Evolutionary conservation across 1,140 invertebrate genomes (phyloP).

Genomic region (Drosophila orosa): DNA sequence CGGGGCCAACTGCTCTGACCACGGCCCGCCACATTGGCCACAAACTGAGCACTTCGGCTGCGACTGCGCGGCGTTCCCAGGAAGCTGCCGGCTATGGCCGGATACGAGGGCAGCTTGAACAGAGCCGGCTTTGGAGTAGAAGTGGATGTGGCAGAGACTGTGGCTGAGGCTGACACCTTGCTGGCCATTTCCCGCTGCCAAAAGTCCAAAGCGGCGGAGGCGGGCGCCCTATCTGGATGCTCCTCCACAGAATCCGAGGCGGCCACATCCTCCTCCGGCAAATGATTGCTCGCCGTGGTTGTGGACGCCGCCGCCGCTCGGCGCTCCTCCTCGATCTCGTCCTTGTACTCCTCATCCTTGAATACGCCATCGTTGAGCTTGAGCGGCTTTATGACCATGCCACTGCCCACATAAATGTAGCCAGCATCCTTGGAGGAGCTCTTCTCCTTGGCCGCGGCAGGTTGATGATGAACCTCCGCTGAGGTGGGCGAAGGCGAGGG

Average conservation of each 20-base stretch:
- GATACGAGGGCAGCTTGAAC: constrained; percentile 70
- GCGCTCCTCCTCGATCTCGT: constrained; percentile 14
- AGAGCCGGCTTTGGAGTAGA: constrained; percentile 61
- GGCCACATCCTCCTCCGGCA: constrained; percentile 28
- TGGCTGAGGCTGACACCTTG: constrained; percentile 12
- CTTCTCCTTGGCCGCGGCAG: not conserved
- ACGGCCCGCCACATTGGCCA: constrained; percentile 67
- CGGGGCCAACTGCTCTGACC: constrained; percentile 55
- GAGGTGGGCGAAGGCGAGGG: not conserved
- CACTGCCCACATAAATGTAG: constrained; percentile 11
- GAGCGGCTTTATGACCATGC: constrained; percentile 7
- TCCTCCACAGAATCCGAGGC: constrained; percentile 6
- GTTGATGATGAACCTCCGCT: not conserved
- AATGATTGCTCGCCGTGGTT: constrained; percentile 25
- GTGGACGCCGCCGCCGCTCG: not conserved
- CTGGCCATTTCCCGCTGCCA: constrained; percentile 60
- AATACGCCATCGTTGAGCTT: constrained; percentile 12
- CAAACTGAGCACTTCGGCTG: constrained; percentile 73
- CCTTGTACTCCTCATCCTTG: constrained; percentile 20
- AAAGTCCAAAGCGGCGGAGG: constrained; percentile 30
- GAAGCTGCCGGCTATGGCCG: constrained; percentile 65
- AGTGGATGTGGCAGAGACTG: constrained; percentile 7
- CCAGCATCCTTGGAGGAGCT: not conserved
- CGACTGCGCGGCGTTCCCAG: constrained; percentile 73
- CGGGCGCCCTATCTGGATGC: not conserved